These are phyloP conservation scores for Caenorhabditis doughertyi DNA, from an alignment of 2,888 invertebrate genomes.

Conservation along the genomic window DNA sequence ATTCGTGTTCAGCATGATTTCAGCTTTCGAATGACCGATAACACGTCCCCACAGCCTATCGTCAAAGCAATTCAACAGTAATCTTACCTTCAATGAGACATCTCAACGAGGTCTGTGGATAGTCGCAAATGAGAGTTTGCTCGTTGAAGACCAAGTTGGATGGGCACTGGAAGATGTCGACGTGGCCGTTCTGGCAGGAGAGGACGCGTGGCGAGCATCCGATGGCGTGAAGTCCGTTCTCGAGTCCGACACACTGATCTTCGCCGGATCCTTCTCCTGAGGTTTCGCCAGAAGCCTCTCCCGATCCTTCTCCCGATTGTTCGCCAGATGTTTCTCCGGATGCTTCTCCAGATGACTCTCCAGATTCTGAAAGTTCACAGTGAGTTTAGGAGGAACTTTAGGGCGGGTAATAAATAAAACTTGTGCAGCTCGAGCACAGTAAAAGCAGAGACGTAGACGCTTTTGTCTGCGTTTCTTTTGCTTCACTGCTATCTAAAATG, in stretches of 20 bases:
- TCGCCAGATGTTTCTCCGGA: constrained; percentile 15
- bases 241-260: constrained; percentile 18
- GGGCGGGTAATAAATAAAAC: too few relatives aligned
- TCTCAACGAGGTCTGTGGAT: constrained; percentile 48
- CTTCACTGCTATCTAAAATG: too few relatives aligned
- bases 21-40: too few relatives aligned
- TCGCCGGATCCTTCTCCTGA: constrained; percentile 35
- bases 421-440: too few relatives aligned
- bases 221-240: constrained; percentile 42
- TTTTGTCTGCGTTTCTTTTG: too few relatives aligned
- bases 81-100: constrained; percentile 34
- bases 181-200: constrained; percentile 51
- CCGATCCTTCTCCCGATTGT: constrained; percentile 18
- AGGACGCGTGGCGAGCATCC: constrained; percentile 57
- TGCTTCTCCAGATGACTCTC: constrained; percentile 18
- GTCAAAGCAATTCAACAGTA: too few relatives aligned
- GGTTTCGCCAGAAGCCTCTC: constrained; percentile 28
- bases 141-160: constrained; percentile 56
- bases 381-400: too few relatives aligned
- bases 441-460: too few relatives aligned
- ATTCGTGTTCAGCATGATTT: too few relatives aligned
- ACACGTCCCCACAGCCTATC: too few relatives aligned
- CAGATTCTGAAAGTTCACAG: constrained; percentile 30
- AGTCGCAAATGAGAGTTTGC: constrained; percentile 49
- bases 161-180: constrained; percentile 56